These are phyloP conservation scores for Podotricha telesiphe DNA, from an alignment of 2,888 invertebrate genomes.

Conservation along the genomic window DNA sequence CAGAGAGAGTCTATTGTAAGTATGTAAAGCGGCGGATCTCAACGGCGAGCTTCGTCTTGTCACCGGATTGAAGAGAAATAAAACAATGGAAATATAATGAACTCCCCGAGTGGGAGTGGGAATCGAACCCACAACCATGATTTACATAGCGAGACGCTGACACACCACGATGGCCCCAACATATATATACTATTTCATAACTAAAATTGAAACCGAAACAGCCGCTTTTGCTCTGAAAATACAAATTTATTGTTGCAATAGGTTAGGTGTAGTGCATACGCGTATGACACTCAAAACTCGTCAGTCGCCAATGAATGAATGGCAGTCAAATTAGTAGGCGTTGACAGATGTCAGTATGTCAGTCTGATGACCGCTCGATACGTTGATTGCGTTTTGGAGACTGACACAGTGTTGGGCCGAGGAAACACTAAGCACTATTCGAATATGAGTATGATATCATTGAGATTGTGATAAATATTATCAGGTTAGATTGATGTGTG, in stretches of 20 bases:
- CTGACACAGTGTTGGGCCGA: slow-evolving; percentile 10
- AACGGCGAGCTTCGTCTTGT: no score
- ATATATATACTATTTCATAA: no score
- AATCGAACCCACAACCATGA: neutral
- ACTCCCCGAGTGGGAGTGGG: neutral
- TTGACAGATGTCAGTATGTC: slow-evolving; percentile 33
- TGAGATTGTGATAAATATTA: neutral
- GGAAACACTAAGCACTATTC: slow-evolving; percentile 2
- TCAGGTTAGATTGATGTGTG: neutral
- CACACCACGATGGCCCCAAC: neutral
- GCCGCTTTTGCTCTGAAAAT: neutral
- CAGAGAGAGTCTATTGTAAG: no score
- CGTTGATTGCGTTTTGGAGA: slow-evolving; percentile 18
- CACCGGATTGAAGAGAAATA: no score
- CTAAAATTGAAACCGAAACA: slow-evolving; percentile 10
- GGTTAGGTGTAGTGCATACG: slow-evolving; percentile 2
- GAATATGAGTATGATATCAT: slow-evolving; percentile 4
- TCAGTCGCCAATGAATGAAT: slow-evolving; percentile 31
- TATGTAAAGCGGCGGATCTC: no score
- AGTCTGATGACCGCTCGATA: slow-evolving; percentile 24
- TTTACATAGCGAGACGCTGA: neutral
- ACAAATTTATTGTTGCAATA: slow-evolving; percentile 7
- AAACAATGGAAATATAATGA: no score
- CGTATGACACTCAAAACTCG: slow-evolving; percentile 23
- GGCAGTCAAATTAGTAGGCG: slow-evolving; percentile 40